These are phyloP conservation scores for Aphelenchoides bicaudatus DNA, from an alignment of 2,888 invertebrate genomes.

Conservation along the genomic window DNA sequence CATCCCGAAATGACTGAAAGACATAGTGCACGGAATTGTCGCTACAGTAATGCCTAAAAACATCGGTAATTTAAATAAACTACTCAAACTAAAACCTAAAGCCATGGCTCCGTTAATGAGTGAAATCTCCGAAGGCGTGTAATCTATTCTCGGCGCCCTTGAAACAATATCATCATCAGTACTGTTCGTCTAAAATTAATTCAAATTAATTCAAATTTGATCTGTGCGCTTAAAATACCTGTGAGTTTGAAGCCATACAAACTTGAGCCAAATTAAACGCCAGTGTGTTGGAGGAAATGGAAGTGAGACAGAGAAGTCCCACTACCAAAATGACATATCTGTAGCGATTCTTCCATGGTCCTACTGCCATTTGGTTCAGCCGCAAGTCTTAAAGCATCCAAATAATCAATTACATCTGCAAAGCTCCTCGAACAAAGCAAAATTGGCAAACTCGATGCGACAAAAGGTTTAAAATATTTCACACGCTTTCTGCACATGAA, in stretches of 20 bases:
- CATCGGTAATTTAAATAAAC: too few species aligned
- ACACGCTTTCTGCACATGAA: too few species aligned
- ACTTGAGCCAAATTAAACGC: slow-evolving; percentile 12
- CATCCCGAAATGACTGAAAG: slow-evolving; percentile 8
- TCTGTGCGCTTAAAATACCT: neutral
- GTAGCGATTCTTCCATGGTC: slow-evolving; percentile 9
- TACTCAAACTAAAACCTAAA: too few species aligned
- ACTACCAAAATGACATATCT: slow-evolving; percentile 4
- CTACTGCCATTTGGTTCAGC: too few species aligned
- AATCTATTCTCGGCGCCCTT: neutral
- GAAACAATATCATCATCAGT: neutral
- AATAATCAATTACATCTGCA: too few species aligned
- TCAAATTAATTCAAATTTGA: too few species aligned
- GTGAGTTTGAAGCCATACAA: neutral
- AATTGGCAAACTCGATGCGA: too few species aligned
- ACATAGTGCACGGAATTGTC: slow-evolving; percentile 15
- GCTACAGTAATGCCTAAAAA: slow-evolving; percentile 9
- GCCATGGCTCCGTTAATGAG: slow-evolving; percentile 14
- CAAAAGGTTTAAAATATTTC: too few species aligned
- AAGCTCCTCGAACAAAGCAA: too few species aligned
- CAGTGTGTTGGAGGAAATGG: slow-evolving; percentile 1
- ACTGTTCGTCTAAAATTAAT: neutral
- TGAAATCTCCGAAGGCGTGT: slow-evolving; percentile 9
- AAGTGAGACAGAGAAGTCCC: neutral
- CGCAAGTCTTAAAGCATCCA: too few species aligned